phyloP scores from a whole-genome alignment of 35 echinoderm and acorn worm species.

The Apostichopus parvimensis region DNA sequence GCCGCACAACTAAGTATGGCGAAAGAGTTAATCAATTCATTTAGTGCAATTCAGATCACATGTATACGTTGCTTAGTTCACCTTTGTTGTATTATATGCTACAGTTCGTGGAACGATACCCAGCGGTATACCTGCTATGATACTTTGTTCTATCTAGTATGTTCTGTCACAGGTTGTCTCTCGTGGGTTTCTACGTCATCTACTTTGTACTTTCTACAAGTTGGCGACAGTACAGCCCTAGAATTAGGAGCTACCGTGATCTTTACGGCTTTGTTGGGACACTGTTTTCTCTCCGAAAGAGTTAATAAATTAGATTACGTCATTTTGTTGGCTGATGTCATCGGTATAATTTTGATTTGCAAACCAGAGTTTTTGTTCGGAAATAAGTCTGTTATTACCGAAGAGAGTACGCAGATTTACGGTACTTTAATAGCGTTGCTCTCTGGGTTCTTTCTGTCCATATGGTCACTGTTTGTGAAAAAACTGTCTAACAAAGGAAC shows the following conservation, averaged over 20 bases:
- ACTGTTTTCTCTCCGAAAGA: not conserved
- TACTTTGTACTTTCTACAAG: not conserved
- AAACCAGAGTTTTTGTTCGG: not conserved
- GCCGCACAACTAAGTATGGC: not conserved
- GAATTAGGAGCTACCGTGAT: not conserved
- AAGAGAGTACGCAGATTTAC: not conserved
- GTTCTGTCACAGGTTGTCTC: not conserved
- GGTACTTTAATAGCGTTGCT: not conserved
- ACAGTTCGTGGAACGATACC: not conserved
- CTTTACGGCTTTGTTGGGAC: not conserved
- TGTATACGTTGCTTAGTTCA: not conserved
- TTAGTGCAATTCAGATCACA: not conserved
- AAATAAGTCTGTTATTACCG: too few species aligned
- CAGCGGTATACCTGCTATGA: not conserved
- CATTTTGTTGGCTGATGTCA: not conserved
- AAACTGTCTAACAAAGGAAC: not conserved
- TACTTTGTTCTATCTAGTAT: not conserved
- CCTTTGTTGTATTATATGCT: not conserved
- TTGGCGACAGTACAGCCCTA: slow-evolving; percentile 26
- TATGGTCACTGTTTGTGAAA: slow-evolving; percentile 5
- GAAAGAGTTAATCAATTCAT: not conserved
- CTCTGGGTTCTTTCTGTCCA: not conserved
- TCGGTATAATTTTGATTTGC: not conserved
- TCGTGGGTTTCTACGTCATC: not conserved
- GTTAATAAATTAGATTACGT: not conserved